Evolutionary conservation across 2,797 vertebrate species (phyloP).

Genomic region (Morus bassanus): DNA sequence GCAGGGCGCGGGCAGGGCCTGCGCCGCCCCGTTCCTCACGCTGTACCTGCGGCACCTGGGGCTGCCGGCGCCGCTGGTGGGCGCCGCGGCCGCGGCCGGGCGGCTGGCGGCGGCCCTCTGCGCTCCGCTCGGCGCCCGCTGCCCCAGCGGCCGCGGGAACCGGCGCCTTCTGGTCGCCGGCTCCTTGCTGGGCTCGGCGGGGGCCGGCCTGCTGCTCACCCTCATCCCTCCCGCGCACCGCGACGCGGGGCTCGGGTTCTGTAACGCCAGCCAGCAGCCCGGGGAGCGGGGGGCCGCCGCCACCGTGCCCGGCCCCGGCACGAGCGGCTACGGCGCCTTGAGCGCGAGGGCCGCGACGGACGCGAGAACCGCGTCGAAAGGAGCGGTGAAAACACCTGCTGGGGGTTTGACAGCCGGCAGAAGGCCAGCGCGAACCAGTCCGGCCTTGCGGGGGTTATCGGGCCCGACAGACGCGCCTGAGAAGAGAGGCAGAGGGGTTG

Average conservation of each 20-base stretch:
- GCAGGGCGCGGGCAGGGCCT: constrained; percentile 76
- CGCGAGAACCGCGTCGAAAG: accelerated
- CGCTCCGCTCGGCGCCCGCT: constrained; percentile 75
- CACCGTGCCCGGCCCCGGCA: accelerated
- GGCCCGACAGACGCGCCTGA: background rate
- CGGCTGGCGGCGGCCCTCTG: constrained; percentile 77
- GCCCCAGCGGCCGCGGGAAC: constrained; percentile 77
- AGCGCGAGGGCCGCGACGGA: accelerated
- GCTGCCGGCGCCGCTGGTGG: constrained; percentile 80
- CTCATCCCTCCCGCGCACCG: constrained; percentile 70
- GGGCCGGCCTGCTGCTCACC: constrained; percentile 74
- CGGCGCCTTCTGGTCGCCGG: constrained; percentile 73
- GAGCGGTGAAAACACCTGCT: accelerated
- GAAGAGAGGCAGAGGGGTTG: background rate
- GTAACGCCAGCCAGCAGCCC: constrained; percentile 61
- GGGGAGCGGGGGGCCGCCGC: background rate
- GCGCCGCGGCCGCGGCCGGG: constrained; percentile 81
- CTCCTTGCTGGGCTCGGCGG: constrained; percentile 78
- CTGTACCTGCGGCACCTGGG: constrained; percentile 86
- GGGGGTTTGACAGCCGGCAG: background rate
- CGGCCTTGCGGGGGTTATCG: background rate
- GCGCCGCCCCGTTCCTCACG: constrained; percentile 86
- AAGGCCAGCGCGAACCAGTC: accelerated
- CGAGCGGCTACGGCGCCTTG: accelerated
- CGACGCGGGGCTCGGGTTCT: background rate